A percentile compares a stretch with the other conserved stretches of the same genome.
These are phyloP conservation scores for Cephus pulcher DNA, from an alignment of 2,888 invertebrate genomes.

Conservation along the genomic window DNA sequence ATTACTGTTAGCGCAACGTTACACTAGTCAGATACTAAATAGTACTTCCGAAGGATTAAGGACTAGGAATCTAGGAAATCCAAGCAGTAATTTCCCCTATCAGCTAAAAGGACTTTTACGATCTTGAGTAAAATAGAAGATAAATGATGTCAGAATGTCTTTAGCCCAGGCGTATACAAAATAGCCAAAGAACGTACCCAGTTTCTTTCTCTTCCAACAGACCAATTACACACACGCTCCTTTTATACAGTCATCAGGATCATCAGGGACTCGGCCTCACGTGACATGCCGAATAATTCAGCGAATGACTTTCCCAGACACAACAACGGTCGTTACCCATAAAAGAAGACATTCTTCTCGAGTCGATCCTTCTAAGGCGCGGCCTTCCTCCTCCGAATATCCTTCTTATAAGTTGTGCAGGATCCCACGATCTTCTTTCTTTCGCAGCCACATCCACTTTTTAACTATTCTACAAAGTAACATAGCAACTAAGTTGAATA, in stretches of 20 bases:
- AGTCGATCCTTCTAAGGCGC: conserved; percentile 25
- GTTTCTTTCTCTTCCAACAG: background rate
- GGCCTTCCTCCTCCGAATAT: conserved; percentile 13
- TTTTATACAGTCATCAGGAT: background rate
- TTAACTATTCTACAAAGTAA: background rate
- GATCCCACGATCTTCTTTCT: background rate
- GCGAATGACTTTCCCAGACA: background rate
- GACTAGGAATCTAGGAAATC: background rate
- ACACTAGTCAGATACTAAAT: background rate
- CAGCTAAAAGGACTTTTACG: background rate
- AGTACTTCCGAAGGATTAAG: background rate
- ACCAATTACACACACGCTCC: background rate
- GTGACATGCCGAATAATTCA: background rate
- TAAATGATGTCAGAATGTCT: background rate
- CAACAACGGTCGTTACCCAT: background rate
- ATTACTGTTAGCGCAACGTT: background rate
- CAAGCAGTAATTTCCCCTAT: background rate
- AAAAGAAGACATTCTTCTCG: background rate
- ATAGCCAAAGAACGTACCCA: background rate
- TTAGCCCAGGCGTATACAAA: background rate
- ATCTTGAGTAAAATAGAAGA: background rate
- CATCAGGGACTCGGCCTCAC: background rate
- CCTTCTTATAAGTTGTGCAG: background rate
- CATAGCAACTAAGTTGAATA: background rate
- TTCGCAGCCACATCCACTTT: background rate